Evolutionary conservation across 2,888 invertebrate genomes (phyloP).

Genomic region (Macropis europaea): DNA sequence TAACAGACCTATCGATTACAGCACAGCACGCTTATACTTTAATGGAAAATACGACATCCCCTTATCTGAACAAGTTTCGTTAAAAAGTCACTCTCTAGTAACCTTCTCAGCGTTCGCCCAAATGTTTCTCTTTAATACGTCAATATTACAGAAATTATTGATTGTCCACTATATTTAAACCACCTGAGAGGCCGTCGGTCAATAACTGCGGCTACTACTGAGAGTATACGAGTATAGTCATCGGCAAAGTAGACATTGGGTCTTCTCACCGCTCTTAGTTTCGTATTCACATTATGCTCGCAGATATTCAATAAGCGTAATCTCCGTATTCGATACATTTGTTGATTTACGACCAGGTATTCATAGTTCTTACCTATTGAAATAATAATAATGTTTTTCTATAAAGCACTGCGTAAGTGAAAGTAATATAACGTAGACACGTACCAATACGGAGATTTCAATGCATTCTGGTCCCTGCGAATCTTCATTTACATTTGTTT

Average conservation of each 20-base stretch:
- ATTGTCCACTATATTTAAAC: constrained; percentile 58
- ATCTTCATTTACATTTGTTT: background rate
- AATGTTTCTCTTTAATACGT: constrained; percentile 37
- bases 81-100: background rate
- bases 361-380: too few species aligned
- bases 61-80: background rate
- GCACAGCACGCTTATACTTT: background rate
- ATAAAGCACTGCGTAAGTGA: too few species aligned
- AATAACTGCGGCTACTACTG: constrained; percentile 40
- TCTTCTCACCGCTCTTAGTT: background rate
- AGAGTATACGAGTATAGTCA: constrained; percentile 16
- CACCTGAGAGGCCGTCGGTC: constrained; percentile 37
- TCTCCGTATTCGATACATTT: background rate
- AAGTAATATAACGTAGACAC: too few species aligned
- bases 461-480: constrained; percentile 2
- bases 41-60: background rate
- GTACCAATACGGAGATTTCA: constrained; percentile 19
- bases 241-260: background rate
- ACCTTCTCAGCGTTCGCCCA: constrained; percentile 2
- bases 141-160: constrained; percentile 57
- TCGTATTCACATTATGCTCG: background rate
- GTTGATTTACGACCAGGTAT: too few species aligned
- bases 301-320: background rate
- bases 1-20: background rate
- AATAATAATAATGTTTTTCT: too few species aligned